A percentile compares a stretch with the other conserved stretches of the same genome.
Conservation (phyloP, 2,888 invertebrate genomes). For the Cerceris ruficornis region DNA sequence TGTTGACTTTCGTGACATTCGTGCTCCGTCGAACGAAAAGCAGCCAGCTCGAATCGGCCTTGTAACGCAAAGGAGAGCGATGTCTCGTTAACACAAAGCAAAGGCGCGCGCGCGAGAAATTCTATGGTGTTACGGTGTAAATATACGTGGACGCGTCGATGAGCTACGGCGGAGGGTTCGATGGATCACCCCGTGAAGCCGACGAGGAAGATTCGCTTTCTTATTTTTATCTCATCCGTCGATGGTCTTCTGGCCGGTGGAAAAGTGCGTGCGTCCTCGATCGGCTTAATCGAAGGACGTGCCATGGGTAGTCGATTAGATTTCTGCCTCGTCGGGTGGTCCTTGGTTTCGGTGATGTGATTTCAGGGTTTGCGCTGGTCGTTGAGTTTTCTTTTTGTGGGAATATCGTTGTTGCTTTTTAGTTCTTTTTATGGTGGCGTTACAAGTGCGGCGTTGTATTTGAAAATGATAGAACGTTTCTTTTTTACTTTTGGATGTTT, state of each 20-base stretch:
- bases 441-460: too few species aligned
- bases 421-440: too few species aligned
- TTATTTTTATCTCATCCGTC: constrained; percentile 24
- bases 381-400: too few species aligned
- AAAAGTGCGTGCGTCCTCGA: too few species aligned
- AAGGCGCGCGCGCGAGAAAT: background rate
- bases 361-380: too few species aligned
- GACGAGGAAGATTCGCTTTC: constrained; percentile 24
- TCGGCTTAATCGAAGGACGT: too few species aligned
- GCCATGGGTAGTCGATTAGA: too few species aligned
- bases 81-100: constrained; percentile 18
- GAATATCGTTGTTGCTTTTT: too few species aligned
- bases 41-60: constrained; percentile 42
- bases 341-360: too few species aligned
- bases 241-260: background rate
- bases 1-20: constrained; percentile 61
- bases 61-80: constrained; percentile 42
- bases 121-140: background rate
- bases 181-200: background rate
- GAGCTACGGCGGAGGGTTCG: constrained; percentile 3
- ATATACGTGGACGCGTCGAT: background rate
- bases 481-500: too few species aligned
- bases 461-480: too few species aligned
- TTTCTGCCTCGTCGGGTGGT: too few species aligned
- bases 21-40: constrained; percentile 60